Evolutionary conservation across 2,113 vertebrate species (phyloP).

Genomic region (Pachyramphus minor): DNA sequence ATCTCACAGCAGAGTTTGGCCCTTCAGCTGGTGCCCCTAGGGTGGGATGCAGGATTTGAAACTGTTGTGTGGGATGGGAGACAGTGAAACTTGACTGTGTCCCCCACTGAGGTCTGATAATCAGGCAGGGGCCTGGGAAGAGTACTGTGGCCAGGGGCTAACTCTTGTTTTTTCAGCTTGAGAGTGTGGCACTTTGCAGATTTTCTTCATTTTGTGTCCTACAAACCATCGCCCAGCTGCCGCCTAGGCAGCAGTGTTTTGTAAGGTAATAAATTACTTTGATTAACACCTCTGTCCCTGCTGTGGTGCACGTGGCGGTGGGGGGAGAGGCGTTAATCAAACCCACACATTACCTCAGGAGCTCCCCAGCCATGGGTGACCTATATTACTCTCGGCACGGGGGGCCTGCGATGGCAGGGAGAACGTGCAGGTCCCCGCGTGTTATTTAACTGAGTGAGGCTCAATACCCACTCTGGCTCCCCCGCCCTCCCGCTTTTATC

Average conservation of each 20-base stretch:
- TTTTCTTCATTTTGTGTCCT: background rate
- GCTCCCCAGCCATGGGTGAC: background rate
- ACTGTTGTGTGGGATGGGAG: background rate
- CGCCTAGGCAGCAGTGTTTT: background rate
- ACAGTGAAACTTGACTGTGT: rapidly evolving
- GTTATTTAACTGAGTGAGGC: background rate
- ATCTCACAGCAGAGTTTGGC: background rate
- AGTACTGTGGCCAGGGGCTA: rapidly evolving
- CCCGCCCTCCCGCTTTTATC: background rate
- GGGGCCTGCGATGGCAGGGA: background rate
- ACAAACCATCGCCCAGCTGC: background rate
- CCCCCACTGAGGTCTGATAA: background rate
- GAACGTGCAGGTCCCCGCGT: rapidly evolving
- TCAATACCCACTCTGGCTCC: background rate
- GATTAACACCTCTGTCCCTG: background rate
- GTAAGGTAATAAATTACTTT: background rate
- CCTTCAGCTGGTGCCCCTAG: background rate
- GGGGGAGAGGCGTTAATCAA: background rate
- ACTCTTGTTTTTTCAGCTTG: background rate
- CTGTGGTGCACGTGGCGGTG: rapidly evolving
- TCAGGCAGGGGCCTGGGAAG: background rate
- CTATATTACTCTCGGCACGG: background rate
- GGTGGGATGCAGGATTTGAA: background rate
- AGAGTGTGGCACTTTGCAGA: background rate
- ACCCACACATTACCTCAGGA: background rate